Evolutionary conservation across 2,888 invertebrate species (phyloP).

Genomic region (Tanypteryx hageni): DNA sequence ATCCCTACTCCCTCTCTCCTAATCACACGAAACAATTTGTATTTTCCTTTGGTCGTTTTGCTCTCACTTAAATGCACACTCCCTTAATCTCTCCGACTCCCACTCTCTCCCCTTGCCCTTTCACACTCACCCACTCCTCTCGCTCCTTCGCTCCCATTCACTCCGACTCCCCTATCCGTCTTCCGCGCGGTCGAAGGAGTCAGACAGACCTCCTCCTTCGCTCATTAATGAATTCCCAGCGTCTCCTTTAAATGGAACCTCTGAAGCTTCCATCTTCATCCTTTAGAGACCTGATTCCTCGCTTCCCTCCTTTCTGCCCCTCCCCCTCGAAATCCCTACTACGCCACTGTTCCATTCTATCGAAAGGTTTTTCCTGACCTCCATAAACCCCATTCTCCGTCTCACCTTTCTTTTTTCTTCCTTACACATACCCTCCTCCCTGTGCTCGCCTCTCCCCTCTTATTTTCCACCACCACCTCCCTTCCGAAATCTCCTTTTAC

Average conservation of each 20-base stretch:
- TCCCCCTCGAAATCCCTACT: not conserved
- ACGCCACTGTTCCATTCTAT: constrained; percentile 1
- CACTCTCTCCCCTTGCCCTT: not conserved
- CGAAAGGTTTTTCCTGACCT: constrained; percentile 21
- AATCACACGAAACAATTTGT: not conserved
- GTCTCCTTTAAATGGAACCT: not conserved
- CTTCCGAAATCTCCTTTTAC: not conserved
- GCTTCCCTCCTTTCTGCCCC: not conserved
- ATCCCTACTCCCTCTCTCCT: not conserved
- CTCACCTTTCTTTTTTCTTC: not conserved
- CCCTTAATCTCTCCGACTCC: not conserved
- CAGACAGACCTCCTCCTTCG: not conserved
- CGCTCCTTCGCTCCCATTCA: not conserved
- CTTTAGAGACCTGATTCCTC: not conserved
- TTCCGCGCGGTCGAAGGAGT: not conserved
- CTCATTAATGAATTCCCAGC: constrained; percentile 38
- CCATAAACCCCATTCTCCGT: constrained; percentile 35
- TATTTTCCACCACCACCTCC: not conserved
- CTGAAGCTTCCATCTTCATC: not conserved
- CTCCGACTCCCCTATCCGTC: not conserved
- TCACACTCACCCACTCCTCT: not conserved
- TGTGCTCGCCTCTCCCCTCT: not conserved
- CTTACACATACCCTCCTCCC: not conserved
- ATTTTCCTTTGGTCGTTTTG: not conserved
- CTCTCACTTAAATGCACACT: not conserved